These are phyloP conservation scores for Anthopleura xanthogrammica DNA, from an alignment of 92 coral and sea anemone species.

Conservation along the genomic window DNA sequence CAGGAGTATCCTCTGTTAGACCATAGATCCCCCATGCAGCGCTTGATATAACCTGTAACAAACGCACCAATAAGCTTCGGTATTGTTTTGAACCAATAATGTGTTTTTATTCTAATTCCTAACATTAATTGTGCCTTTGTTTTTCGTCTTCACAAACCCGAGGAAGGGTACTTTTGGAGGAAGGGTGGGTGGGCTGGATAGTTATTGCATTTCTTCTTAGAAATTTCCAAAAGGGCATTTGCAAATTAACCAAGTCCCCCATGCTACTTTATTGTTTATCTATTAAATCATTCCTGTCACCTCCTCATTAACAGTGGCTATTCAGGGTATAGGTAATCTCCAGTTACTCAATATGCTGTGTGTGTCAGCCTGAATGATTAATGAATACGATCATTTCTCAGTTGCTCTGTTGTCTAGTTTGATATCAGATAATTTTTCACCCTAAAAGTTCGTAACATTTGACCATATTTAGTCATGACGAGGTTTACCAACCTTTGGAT, in stretches of 20 bases:
- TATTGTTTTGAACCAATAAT: too few species aligned
- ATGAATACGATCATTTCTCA: neutral
- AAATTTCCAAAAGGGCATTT: too few species aligned
- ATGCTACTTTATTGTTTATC: too few species aligned
- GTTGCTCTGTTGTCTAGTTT: neutral
- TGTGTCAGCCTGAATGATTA: neutral
- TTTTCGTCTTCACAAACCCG: neutral
- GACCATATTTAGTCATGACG: neutral
- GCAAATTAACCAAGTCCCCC: too few species aligned
- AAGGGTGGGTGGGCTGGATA: too few species aligned
- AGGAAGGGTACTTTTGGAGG: neutral
- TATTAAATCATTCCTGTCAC: too few species aligned
- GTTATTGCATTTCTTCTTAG: too few species aligned
- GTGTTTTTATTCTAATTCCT: too few species aligned
- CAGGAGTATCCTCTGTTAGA: constrained; percentile 83
- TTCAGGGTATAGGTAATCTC: too few species aligned
- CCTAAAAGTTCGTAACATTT: neutral
- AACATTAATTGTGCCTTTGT: too few species aligned
- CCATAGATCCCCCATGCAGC: constrained; percentile 91
- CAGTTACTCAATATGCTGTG: neutral
- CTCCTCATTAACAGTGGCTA: too few species aligned
- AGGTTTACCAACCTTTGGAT: constrained; percentile 62
- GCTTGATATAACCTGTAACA: constrained; percentile 56
- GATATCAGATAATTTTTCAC: neutral
- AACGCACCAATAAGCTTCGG: neutral